These are phyloP conservation scores for Lathamus discolor DNA, from an alignment of 2,113 vertebrate genomes.

Conservation along the genomic window DNA sequence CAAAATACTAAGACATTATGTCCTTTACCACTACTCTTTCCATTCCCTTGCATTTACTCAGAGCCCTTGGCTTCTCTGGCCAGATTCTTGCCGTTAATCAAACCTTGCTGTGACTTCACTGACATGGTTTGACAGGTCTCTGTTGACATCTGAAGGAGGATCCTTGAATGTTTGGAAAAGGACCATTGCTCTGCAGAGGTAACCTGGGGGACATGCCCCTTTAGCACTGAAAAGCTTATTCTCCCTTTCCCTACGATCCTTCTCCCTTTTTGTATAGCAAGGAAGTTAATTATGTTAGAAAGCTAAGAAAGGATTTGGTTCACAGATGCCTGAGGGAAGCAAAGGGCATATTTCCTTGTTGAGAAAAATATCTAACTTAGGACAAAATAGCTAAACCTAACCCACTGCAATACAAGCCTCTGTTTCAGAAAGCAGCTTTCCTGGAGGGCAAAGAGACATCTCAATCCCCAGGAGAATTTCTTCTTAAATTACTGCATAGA, in stretches of 20 bases:
- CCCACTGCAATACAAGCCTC: not conserved
- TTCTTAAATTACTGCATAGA: constrained; percentile 18
- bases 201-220: not conserved
- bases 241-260: not conserved
- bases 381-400: not conserved
- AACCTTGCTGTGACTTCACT: constrained; percentile 9
- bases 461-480: constrained; percentile 27
- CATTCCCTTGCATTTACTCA: not conserved
- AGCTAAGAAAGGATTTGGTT: not conserved
- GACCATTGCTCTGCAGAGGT: not conserved
- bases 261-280: not conserved
- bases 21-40: not conserved
- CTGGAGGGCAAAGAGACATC: constrained; percentile 20
- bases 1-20: not conserved
- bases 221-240: not conserved
- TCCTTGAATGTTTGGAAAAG: not conserved
- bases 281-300: not conserved
- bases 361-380: not conserved
- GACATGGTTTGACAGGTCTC: not conserved
- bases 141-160: constrained; percentile 23
- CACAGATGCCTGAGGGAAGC: not conserved
- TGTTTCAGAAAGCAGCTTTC: constrained; percentile 18
- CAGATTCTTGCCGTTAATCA: not conserved
- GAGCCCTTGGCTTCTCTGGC: not conserved
- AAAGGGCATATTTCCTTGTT: not conserved